A percentile compares a stretch with the other conserved stretches of the same genome.
Evolutionary conservation across 2,888 invertebrate genomes (phyloP).

Genomic region (Bruchidius siliquastri): DNA sequence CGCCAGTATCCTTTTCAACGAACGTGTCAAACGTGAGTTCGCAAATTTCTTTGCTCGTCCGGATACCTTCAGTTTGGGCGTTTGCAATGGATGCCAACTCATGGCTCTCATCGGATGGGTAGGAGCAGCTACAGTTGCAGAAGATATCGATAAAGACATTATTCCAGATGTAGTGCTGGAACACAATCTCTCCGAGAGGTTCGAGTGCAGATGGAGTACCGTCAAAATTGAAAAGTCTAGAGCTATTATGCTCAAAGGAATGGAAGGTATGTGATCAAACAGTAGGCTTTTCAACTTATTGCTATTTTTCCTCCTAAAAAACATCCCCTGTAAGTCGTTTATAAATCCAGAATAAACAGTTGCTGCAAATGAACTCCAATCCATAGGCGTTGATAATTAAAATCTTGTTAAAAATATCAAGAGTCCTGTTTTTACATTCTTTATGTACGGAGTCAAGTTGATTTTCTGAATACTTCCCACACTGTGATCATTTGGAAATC

Average conservation of each 20-base stretch:
- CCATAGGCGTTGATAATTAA: too few relatives aligned
- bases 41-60: constrained; percentile 63
- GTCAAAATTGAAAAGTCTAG: constrained; percentile 59
- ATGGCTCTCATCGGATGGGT: constrained; percentile 93
- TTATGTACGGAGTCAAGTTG: too few relatives aligned
- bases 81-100: constrained; percentile 98
- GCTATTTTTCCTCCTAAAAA: too few relatives aligned
- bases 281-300: too few relatives aligned
- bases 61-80: constrained; percentile 92
- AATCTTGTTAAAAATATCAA: too few relatives aligned
- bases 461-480: too few relatives aligned
- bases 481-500: too few relatives aligned
- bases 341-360: too few relatives aligned
- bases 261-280: constrained; percentile 53
- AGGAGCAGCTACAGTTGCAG: constrained; percentile 60
- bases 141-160: constrained; percentile 28
- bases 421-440: too few relatives aligned
- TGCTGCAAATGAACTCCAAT: too few relatives aligned
- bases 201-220: constrained; percentile 62
- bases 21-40: constrained; percentile 70
- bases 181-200: constrained; percentile 86
- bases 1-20: constrained; percentile 80
- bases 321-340: too few relatives aligned
- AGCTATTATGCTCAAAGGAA: constrained; percentile 83
- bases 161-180: constrained; percentile 66